phyloP scores from a whole-genome alignment of 2,888 invertebrate genomes.

The Ischnura elegans region DNA sequence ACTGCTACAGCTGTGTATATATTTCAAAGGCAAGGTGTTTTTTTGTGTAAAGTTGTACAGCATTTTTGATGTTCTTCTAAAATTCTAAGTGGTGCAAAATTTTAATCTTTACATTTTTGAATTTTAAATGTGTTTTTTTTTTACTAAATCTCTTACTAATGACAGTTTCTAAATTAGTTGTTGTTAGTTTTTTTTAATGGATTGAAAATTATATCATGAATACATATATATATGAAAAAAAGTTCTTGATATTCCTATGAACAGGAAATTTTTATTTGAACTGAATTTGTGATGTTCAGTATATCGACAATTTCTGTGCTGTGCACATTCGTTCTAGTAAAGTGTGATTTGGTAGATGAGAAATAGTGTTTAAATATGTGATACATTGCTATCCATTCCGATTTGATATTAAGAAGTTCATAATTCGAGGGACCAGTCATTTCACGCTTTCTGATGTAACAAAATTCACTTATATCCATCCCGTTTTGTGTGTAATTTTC shows the following conservation, averaged over 20 bases:
- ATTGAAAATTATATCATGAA: slow-evolving; percentile 22
- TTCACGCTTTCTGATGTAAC: slow-evolving; percentile 38
- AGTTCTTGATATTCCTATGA: slow-evolving; percentile 27
- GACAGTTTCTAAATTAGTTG: slow-evolving; percentile 39
- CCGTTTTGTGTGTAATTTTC: slow-evolving; percentile 45
- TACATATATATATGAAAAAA: background rate
- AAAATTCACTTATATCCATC: slow-evolving; percentile 7
- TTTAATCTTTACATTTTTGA: slow-evolving; percentile 9
- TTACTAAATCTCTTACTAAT: background rate
- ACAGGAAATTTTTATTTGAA: slow-evolving; percentile 31
- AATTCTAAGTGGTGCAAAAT: slow-evolving; percentile 47
- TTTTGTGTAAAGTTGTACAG: slow-evolving; percentile 67
- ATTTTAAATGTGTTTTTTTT: slow-evolving; percentile 1
- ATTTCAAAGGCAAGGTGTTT: slow-evolving; percentile 45
- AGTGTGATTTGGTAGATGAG: slow-evolving; percentile 40
- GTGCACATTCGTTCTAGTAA: slow-evolving; percentile 56
- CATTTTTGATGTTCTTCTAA: slow-evolving; percentile 60
- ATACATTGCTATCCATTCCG: slow-evolving; percentile 63
- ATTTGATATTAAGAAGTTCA: slow-evolving; percentile 61
- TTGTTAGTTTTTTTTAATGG: slow-evolving; percentile 48
- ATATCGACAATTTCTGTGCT: slow-evolving; percentile 51
- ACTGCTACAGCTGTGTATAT: slow-evolving; percentile 57
- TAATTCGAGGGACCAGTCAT: slow-evolving; percentile 60
- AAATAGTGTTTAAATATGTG: slow-evolving; percentile 45
- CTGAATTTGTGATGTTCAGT: slow-evolving; percentile 52